phyloP scores from a whole-genome alignment of 2,113 vertebrate species.

The Deroptyus accipitrinus region DNA sequence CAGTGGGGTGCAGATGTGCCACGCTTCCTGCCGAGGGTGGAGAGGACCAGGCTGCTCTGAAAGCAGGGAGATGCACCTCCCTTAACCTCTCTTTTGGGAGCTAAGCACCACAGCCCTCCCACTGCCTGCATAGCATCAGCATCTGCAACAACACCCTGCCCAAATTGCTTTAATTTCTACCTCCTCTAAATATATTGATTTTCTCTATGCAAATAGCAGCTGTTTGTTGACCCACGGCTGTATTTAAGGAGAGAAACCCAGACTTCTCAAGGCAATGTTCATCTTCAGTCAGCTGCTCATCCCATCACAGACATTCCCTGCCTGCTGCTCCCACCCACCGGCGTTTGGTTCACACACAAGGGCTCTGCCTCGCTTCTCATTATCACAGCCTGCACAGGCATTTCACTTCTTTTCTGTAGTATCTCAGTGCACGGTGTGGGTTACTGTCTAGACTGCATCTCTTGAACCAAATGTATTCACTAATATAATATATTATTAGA shows the following conservation, averaged over 20 bases:
- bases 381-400: neutral
- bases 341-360: neutral
- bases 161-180: neutral
- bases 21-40: neutral
- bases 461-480: neutral
- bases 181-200: neutral
- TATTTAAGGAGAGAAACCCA: neutral
- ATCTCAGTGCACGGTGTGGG: neutral
- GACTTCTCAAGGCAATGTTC: neutral
- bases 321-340: neutral
- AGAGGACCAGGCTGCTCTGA: neutral
- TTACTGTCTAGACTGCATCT: conserved; percentile 48
- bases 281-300: accelerated
- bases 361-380: neutral
- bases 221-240: neutral
- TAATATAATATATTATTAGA: neutral
- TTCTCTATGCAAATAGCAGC: neutral
- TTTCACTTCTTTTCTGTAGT: neutral
- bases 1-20: neutral
- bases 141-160: accelerated
- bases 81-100: neutral
- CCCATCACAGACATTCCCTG: neutral
- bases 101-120: neutral
- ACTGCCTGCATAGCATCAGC: neutral
- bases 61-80: neutral